Conservation (phyloP, 2,797 vertebrate genomes). For the Microchirus variegatus region DNA sequence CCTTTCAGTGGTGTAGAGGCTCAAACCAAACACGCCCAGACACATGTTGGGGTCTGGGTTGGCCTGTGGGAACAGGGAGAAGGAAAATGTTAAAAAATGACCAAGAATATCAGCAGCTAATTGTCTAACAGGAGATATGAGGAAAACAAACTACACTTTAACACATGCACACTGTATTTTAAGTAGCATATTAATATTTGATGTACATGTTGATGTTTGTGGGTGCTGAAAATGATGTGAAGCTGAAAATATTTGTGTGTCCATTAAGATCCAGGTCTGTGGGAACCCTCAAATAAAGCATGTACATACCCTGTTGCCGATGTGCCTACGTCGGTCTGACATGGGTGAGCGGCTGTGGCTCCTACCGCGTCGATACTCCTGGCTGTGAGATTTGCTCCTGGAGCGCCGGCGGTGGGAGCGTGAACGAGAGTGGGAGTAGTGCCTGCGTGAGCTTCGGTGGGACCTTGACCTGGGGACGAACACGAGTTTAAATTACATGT, state of each 20-base stretch:
- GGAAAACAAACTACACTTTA: too few species aligned
- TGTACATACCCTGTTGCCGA: slow-evolving; percentile 91
- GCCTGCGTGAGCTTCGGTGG: slow-evolving; percentile 92
- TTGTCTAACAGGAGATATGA: neutral
- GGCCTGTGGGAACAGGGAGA: slow-evolving; percentile 74
- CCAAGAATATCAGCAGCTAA: neutral
- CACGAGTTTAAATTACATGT: neutral
- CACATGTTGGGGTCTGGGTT: slow-evolving; percentile 96
- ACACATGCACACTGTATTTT: too few species aligned
- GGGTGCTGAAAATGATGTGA: too few species aligned
- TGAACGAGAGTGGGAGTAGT: slow-evolving; percentile 91
- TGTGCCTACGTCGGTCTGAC: slow-evolving; percentile 94
- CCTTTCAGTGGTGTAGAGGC: slow-evolving; percentile 95
- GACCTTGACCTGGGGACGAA: slow-evolving; percentile 87
- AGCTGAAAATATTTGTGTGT: neutral
- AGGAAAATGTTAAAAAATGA: neutral
- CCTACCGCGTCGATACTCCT: slow-evolving; percentile 88
- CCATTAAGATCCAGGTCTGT: neutral
- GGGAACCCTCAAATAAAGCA: neutral
- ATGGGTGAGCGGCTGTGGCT: slow-evolving; percentile 97
- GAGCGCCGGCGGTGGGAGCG: slow-evolving; percentile 89
- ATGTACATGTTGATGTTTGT: too few species aligned
- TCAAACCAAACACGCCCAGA: slow-evolving; percentile 95
- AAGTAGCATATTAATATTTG: too few species aligned
- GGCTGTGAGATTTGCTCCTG: slow-evolving; percentile 91